phyloP scores from a whole-genome alignment of 2,797 vertebrate species.

The Chanos chanos region DNA sequence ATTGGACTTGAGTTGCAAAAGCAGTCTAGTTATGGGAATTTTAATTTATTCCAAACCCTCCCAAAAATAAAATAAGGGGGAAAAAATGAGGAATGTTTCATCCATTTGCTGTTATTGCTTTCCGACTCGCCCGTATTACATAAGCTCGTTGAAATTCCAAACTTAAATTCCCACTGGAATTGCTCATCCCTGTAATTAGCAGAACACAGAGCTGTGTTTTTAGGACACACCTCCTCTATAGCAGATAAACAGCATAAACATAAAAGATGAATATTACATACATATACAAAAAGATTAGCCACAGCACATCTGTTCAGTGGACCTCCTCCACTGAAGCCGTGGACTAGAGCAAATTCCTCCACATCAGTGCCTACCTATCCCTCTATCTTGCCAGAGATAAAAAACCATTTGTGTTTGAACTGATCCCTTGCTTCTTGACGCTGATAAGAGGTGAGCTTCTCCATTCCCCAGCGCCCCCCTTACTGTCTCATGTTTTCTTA shows the following conservation, averaged over 20 bases:
- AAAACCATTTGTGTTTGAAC: not conserved
- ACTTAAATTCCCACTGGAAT: no score
- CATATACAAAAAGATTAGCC: conserved; percentile 1
- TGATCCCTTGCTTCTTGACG: conserved; percentile 3
- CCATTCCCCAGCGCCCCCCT: no score
- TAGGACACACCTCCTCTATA: not conserved
- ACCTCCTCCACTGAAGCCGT: no score
- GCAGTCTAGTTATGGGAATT: no score
- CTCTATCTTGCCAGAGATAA: not conserved
- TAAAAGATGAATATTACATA: not conserved
- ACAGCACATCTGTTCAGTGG: conserved; percentile 1
- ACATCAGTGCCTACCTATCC: not conserved
- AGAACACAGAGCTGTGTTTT: not conserved
- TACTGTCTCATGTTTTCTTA: not conserved
- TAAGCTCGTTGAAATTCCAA: no score
- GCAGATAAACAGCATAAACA: not conserved
- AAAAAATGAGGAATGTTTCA: no score
- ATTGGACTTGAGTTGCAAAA: no score
- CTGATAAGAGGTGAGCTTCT: not conserved
- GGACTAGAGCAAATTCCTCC: no score
- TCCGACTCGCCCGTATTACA: no score
- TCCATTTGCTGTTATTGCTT: no score
- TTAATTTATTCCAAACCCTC: no score
- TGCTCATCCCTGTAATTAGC: not conserved
- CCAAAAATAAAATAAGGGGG: no score